phyloP scores from a whole-genome alignment of 2,113 vertebrate species.

The Chaetodon trifascialis region DNA sequence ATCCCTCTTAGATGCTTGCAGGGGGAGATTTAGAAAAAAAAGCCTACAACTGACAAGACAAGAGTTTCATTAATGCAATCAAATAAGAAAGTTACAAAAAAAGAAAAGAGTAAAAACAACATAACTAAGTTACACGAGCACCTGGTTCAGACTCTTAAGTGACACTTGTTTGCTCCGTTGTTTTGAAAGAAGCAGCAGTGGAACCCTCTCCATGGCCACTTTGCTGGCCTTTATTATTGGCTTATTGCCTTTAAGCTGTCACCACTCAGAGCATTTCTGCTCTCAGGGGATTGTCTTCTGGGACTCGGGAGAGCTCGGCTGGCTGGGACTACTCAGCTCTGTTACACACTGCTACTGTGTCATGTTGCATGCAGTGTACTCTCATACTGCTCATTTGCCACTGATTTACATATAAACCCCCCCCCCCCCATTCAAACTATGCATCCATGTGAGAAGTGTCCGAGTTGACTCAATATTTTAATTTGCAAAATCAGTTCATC shows the following conservation, averaged over 20 bases:
- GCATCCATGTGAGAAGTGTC: slow-evolving; percentile 2
- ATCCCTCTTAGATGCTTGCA: slow-evolving; percentile 68
- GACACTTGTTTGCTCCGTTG: slow-evolving; percentile 76
- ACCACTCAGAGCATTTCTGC: slow-evolving; percentile 77
- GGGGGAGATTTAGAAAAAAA: slow-evolving; percentile 45
- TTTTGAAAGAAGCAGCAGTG: slow-evolving; percentile 67
- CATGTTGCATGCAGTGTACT: slow-evolving; percentile 53
- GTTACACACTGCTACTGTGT: slow-evolving; percentile 67
- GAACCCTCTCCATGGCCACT: slow-evolving; percentile 75
- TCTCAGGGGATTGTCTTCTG: slow-evolving; percentile 78
- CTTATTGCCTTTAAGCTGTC: slow-evolving; percentile 84
- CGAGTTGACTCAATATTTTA: neutral
- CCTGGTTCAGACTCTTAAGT: slow-evolving; percentile 52
- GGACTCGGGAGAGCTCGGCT: slow-evolving; percentile 70
- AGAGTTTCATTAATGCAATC: slow-evolving; percentile 70
- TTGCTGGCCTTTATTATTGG: slow-evolving; percentile 82
- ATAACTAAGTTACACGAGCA: slow-evolving; percentile 38
- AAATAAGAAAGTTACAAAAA: slow-evolving; percentile 1
- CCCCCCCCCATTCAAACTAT: slow-evolving; percentile 10
- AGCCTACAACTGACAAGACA: slow-evolving; percentile 47
- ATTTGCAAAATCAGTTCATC: slow-evolving; percentile 16
- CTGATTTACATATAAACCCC: slow-evolving; percentile 35
- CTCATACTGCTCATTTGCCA: slow-evolving; percentile 34
- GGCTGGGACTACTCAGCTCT: slow-evolving; percentile 65
- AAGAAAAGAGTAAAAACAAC: neutral